A percentile compares a stretch with the other conserved stretches of the same genome.
Conservation (phyloP, 2,888 invertebrate genomes). For the Tenthredo scrophulariae region DNA sequence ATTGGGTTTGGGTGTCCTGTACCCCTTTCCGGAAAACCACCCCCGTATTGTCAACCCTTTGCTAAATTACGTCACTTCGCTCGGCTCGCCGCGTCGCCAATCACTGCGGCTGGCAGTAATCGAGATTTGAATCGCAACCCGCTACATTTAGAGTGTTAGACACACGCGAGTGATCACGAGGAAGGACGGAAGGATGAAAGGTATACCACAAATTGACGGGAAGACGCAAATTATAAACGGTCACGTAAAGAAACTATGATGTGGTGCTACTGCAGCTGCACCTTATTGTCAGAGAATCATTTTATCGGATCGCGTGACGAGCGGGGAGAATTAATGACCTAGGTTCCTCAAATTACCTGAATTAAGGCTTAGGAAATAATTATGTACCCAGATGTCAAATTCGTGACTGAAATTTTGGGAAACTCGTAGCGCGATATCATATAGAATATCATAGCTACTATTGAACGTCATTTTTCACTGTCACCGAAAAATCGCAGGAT, state of each 20-base stretch:
- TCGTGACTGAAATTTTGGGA: background rate
- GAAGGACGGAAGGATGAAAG: conserved; percentile 13
- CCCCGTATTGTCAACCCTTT: conserved; percentile 55
- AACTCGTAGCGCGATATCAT: background rate
- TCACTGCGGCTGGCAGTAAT: conserved; percentile 54
- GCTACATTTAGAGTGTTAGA: conserved; percentile 29
- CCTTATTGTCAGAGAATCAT: background rate
- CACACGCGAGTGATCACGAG: conserved; percentile 8
- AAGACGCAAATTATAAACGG: conserved; percentile 9
- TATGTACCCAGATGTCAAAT: background rate
- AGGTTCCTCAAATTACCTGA: background rate
- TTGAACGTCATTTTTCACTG: conserved; percentile 4
- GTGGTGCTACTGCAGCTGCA: background rate
- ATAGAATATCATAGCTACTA: background rate
- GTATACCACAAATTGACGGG: background rate
- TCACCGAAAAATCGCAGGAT: background rate
- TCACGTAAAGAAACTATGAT: conserved; percentile 12
- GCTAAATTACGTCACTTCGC: conserved; percentile 57
- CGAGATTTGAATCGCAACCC: conserved; percentile 51
- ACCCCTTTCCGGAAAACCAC: conserved; percentile 12
- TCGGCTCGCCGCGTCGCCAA: conserved; percentile 48
- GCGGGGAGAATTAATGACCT: background rate
- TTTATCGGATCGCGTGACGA: background rate
- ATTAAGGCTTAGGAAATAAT: background rate
- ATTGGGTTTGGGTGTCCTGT: background rate